These are phyloP conservation scores for Melanogrammus aeglefinus DNA, from an alignment of 2,797 vertebrate species.

Conservation along the genomic window DNA sequence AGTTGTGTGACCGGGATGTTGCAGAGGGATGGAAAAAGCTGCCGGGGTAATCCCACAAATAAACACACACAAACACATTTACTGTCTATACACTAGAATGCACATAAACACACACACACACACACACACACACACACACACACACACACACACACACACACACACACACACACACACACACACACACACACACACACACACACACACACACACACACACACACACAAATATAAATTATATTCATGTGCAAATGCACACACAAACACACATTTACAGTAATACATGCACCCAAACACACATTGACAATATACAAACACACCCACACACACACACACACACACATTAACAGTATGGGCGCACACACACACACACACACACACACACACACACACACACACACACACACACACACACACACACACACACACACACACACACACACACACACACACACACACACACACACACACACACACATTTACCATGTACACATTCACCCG, in stretches of 20 bases:
- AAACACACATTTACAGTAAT: constrained; percentile 5
- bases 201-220: constrained; percentile 5
- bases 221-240: constrained; percentile 1
- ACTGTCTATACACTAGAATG: background rate
- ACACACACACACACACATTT: constrained; percentile 7
- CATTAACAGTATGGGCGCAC: background rate
- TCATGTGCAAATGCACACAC: background rate
- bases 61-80: constrained; percentile 13
- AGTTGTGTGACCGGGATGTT: constrained; percentile 95
- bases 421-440: constrained; percentile 10
- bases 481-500: background rate
- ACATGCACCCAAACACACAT: constrained; percentile 10
- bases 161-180: constrained; percentile 10
- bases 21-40: constrained; percentile 88
- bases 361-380: constrained; percentile 11
- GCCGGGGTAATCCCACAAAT: constrained; percentile 74
- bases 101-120: constrained; percentile 12
- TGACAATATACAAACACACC: background rate
- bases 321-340: constrained; percentile 13
- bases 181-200: constrained; percentile 13
- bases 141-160: constrained; percentile 11
- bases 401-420: constrained; percentile 9
- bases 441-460: constrained; percentile 12
- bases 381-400: constrained; percentile 12
- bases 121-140: constrained; percentile 1